Conservation (phyloP, 2,888 invertebrate genomes). For the Lasius platythorax region DNA sequence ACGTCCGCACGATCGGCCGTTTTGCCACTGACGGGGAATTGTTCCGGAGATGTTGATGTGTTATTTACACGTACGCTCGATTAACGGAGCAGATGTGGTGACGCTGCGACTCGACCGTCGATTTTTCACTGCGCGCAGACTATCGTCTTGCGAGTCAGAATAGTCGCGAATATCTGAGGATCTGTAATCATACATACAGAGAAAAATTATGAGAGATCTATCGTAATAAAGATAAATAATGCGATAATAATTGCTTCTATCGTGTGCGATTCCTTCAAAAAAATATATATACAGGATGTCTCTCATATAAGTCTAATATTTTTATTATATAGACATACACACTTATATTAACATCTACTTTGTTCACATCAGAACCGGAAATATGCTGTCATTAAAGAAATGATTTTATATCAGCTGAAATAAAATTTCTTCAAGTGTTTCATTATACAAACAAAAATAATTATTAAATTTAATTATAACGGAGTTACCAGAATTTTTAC, state of each 20-base stretch:
- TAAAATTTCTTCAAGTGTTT: too few species aligned
- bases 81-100: slow-evolving; percentile 31
- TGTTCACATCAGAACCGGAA: too few species aligned
- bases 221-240: not conserved
- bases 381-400: too few species aligned
- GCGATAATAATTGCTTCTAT: not conserved
- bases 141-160: not conserved
- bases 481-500: too few species aligned
- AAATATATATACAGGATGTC: not conserved
- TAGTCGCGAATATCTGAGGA: not conserved
- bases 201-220: not conserved
- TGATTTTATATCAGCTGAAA: too few species aligned
- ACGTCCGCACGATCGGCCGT: slow-evolving; percentile 76
- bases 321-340: too few species aligned
- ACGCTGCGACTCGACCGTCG: not conserved
- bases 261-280: not conserved
- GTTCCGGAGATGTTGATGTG: slow-evolving; percentile 44
- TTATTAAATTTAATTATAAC: too few species aligned
- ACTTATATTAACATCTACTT: too few species aligned
- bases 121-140: not conserved
- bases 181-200: slow-evolving; percentile 20
- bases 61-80: not conserved
- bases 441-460: too few species aligned
- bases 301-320: too few species aligned
- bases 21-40: slow-evolving; percentile 85